Evolutionary conservation across 1,140 invertebrate genomes (phyloP).

Genomic region (Akabosia matsudoensis): DNA sequence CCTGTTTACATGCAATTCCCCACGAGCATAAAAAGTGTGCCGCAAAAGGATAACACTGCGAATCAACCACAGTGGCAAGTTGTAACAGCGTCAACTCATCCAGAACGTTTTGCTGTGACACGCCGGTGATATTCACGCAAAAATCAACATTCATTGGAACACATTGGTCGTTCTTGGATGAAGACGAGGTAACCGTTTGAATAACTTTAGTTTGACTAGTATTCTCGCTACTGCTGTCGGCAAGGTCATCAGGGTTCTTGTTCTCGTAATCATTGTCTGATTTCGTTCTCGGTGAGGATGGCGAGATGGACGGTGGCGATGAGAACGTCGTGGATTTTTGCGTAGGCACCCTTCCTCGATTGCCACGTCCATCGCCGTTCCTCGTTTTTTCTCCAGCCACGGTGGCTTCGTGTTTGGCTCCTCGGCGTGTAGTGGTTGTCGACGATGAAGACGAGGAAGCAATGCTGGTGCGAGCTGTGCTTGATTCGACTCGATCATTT

Average conservation of each 20-base stretch:
- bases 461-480: background rate
- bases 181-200: background rate
- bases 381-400: background rate
- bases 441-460: conserved; percentile 8
- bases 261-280: background rate
- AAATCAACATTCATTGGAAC: conserved; percentile 43
- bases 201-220: background rate
- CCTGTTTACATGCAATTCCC: conserved; percentile 40
- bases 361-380: background rate
- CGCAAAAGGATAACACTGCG: conserved; percentile 46
- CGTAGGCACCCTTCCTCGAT: background rate
- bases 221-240: conserved; percentile 11
- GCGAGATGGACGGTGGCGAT: background rate
- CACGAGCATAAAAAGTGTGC: conserved; percentile 46
- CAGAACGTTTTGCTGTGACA: conserved; percentile 32
- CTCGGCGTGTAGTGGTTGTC: background rate
- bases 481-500: conserved; percentile 12
- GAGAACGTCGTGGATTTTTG: background rate
- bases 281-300: background rate
- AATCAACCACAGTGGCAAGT: conserved; percentile 35
- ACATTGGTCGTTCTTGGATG: conserved; percentile 24
- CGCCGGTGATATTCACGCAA: conserved; percentile 37
- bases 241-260: conserved; percentile 8
- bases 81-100: conserved; percentile 36
- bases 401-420: background rate